Evolutionary conservation across 1,140 invertebrate species (phyloP), one percentile per base, ranked within the genome.

Genomic region (Aricia agestis): DNA sequence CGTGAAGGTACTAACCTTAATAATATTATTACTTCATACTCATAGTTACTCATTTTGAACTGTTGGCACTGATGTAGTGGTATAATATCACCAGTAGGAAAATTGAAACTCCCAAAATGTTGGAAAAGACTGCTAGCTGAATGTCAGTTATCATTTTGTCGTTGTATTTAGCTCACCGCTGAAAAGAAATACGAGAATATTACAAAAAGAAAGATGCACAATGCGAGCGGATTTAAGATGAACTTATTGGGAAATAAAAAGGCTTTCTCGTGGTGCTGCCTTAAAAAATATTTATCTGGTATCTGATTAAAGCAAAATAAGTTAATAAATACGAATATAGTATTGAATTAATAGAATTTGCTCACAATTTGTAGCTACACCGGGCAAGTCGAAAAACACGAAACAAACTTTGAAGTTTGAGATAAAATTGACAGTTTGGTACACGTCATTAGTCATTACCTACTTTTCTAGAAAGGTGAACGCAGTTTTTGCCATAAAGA

Each of bases 71-170:
- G n/a, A 99, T 97, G 87, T 99, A 99, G 82, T 99, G 98, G 82
- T 98, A 99, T 0, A 99, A 92, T 42, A 99, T 98, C 1, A 99
- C 98, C 68, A 99, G 89, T 25, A 99, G 94, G 89, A 99, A 99
- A 15, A 99, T 92, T 0, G 96, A 95, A 0, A 99, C 97, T 75
- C 98, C 98, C 68, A 99, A 92, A 73, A 99, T 95, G 91, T 99
- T 99, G 76, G 98, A 97, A 92, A 99, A 98, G 67, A 99, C 95
- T 0, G 98, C 98, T 74, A 99, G 92, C 89, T 99, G 98, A 11
- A 99, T 95, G 82, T 99, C 98, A 9, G 97, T 98, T 73, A 99
- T 98, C 98, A 99, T 99, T 61, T 11, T 79, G 72, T 52, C 3
- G 45, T 68, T 42, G 6, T 71, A 19, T 42, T 58, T 36, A 7